These are phyloP conservation scores for Elanoides forficatus DNA, from an alignment of 2,113 vertebrate genomes.

Conservation along the genomic window DNA sequence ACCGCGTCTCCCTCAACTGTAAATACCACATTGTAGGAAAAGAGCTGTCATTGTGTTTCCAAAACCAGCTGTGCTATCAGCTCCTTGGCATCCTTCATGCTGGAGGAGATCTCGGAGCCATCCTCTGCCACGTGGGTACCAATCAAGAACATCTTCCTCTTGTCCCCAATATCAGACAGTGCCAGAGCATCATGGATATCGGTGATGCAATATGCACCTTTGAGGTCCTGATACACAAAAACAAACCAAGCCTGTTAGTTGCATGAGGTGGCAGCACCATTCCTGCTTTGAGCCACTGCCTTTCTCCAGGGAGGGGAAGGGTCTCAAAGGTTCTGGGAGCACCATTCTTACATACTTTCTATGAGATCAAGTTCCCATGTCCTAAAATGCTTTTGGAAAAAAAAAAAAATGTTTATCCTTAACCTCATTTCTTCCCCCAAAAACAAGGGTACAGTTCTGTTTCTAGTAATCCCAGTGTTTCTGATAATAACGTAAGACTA, in stretches of 20 bases:
- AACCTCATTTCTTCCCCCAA: background rate
- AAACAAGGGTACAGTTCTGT: background rate
- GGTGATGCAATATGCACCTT: slow-evolving; percentile 83
- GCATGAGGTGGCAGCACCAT: background rate
- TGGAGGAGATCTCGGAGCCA: slow-evolving; percentile 72
- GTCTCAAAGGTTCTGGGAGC: background rate
- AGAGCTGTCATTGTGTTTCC: slow-evolving; percentile 47
- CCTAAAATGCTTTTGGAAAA: background rate
- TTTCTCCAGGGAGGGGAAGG: background rate
- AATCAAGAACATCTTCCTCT: slow-evolving; percentile 87
- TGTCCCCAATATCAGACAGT: slow-evolving; percentile 81
- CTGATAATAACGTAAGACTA: background rate
- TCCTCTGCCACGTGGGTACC: slow-evolving; percentile 79
- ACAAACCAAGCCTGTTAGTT: background rate
- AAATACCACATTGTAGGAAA: background rate
- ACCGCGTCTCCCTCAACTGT: background rate
- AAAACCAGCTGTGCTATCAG: slow-evolving; percentile 84
- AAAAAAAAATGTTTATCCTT: background rate
- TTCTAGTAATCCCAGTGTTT: background rate
- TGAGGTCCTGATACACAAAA: slow-evolving; percentile 79
- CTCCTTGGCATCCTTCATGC: slow-evolving; percentile 84
- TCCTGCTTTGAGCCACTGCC: background rate
- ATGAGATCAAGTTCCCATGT: background rate
- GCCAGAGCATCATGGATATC: slow-evolving; percentile 87
- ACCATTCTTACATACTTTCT: background rate